Conservation (phyloP, 2,113 vertebrate species). For the Felis chaus region DNA sequence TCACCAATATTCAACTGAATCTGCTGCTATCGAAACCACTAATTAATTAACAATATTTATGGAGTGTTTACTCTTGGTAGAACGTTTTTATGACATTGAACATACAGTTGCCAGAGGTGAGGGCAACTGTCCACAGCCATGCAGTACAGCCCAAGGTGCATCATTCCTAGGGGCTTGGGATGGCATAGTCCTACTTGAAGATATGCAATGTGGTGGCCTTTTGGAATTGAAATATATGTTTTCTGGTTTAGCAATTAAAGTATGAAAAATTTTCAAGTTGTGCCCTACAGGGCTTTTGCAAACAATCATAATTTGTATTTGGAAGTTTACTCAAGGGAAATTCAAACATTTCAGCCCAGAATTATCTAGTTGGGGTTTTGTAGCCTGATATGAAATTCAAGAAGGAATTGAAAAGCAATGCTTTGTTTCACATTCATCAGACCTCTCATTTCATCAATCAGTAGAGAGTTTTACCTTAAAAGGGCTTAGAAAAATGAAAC, state of each 20-base stretch:
- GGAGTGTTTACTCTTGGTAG: neutral
- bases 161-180: neutral
- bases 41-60: neutral
- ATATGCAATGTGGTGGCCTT: neutral
- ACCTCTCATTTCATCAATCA: neutral
- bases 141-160: no score
- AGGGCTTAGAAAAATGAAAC: conserved; percentile 36
- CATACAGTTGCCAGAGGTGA: neutral
- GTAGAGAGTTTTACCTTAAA: conserved; percentile 10
- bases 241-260: neutral
- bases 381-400: conserved; percentile 10
- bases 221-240: neutral
- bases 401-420: conserved; percentile 26
- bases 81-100: neutral
- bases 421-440: conserved; percentile 7
- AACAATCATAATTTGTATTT: neutral
- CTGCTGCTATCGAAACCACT: neutral
- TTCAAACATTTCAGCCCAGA: conserved; percentile 15
- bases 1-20: neutral
- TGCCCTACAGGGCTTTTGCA: neutral
- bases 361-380: neutral
- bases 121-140: neutral
- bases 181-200: neutral
- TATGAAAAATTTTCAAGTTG: neutral
- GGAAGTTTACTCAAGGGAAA: neutral